These are phyloP conservation scores for Oscheius sp. DNA, from an alignment of 1,140 invertebrate genomes.

Conservation along the genomic window DNA sequence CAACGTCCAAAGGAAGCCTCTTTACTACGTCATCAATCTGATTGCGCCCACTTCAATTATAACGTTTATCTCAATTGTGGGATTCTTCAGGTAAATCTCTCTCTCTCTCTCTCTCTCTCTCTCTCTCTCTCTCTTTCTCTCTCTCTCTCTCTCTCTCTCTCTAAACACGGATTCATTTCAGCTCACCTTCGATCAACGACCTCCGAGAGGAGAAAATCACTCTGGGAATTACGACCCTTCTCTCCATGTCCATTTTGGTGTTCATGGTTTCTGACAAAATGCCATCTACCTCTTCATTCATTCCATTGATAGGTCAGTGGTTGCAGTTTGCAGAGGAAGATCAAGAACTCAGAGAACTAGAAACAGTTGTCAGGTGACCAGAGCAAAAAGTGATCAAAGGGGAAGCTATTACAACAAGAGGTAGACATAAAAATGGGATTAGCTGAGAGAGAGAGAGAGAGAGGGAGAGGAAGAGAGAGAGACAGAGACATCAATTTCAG, in stretches of 20 bases:
- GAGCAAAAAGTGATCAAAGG: neutral
- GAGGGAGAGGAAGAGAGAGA: too few relatives aligned
- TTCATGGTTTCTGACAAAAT: conserved; percentile 48
- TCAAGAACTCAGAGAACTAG: neutral
- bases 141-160: neutral
- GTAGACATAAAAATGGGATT: neutral
- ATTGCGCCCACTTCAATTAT: conserved; percentile 54
- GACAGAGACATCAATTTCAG: conserved; percentile 28
- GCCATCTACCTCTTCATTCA: conserved; percentile 39
- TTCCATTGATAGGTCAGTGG: conserved; percentile 23
- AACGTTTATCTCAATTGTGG: conserved; percentile 57
- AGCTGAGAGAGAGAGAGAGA: too few relatives aligned
- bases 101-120: neutral
- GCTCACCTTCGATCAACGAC: conserved; percentile 39
- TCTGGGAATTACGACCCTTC: conserved; percentile 43
- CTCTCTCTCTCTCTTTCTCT: neutral
- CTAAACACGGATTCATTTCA: conserved; percentile 14
- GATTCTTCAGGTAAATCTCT: conserved; percentile 50
- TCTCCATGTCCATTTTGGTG: conserved; percentile 43
- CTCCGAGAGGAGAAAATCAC: conserved; percentile 39
- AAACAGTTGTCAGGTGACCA: neutral
- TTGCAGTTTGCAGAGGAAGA: neutral
- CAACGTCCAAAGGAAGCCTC: conserved; percentile 52
- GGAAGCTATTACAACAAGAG: neutral
- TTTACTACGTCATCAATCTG: conserved; percentile 57